Conservation (phyloP, 2,113 vertebrate genomes). For the Dolichotis patagonum region DNA sequence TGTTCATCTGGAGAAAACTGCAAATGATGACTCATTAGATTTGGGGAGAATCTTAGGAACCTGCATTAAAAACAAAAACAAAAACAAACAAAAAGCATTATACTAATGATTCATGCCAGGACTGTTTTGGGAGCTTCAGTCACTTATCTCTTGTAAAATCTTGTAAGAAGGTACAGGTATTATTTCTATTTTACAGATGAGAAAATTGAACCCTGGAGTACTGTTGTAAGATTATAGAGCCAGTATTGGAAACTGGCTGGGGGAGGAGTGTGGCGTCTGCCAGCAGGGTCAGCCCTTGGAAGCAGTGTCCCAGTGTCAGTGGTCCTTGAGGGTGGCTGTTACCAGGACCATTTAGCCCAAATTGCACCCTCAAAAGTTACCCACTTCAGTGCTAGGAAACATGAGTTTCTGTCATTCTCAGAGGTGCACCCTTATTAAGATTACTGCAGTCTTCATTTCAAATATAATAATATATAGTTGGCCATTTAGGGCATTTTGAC, state of each 20-base stretch:
- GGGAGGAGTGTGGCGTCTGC: not conserved
- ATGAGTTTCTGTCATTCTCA: not conserved
- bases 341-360: fast-evolving
- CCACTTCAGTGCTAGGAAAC: not conserved
- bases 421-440: not conserved
- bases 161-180: not conserved
- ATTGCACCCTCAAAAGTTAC: not conserved
- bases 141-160: not conserved
- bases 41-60: not conserved
- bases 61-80: not conserved
- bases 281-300: not conserved
- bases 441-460: not conserved
- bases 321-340: not conserved
- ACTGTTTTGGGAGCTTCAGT: not conserved
- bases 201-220: not conserved
- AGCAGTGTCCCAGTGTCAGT: not conserved
- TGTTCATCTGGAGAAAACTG: not conserved
- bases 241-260: not conserved
- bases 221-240: not conserved
- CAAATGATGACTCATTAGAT: not conserved
- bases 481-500: not conserved
- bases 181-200: slow-evolving; percentile 7
- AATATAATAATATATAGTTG: not conserved
- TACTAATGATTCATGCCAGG: not conserved
- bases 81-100: not conserved